Evolutionary conservation across 2,888 invertebrate genomes (phyloP), one percentile per base, ranked within the genome.

Genomic region (Drosophila incognita): DNA sequence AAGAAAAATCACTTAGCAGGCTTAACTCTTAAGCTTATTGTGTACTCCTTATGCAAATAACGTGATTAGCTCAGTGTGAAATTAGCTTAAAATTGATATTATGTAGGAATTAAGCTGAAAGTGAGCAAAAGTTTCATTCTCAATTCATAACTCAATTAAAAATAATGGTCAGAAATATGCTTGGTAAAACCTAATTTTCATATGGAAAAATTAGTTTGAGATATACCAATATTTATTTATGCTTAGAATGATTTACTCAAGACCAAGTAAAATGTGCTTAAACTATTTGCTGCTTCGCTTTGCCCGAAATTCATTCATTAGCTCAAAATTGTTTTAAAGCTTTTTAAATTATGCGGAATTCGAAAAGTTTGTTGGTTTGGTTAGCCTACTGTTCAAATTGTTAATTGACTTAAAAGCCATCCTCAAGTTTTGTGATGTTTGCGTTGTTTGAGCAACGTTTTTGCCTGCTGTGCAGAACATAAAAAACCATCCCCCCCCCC

Each of bases 311-410:
- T 48, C 53, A 68, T 59, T 54, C 11, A 62, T 53, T 61, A 79
- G 80, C 83, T 82, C 85, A 88, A 91, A 90, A 90, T 90, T 90
- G 89, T 90, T 91, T 91, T 87, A 88, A 91, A 91, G 90, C 86
- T 82, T 80, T 78, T 79, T n/a, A 54, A 48, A 69, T 51, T 46
- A n/a, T 21, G 62, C 53, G 21, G 29, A 42, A 38, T 61, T 68
- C 42, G 38, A 57, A 76, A 76, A 79, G 82, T 87, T 90, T 82
- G 75, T 81, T 91, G 91, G 91, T 91, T 91, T 91, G 91, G 89
- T 87, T 74, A 76, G 63, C 49, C 67, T 67, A 57, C 72, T 57
- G 35, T 58, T 58, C 48, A 48, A 63, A 57, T 64, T 64, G 31
- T 57, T 68, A 24, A 57, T 57, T 36, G 15, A 31, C 51, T 31